Evolutionary conservation across 2,797 vertebrate genomes (phyloP).

Genomic region (Aphelocoma californica): DNA sequence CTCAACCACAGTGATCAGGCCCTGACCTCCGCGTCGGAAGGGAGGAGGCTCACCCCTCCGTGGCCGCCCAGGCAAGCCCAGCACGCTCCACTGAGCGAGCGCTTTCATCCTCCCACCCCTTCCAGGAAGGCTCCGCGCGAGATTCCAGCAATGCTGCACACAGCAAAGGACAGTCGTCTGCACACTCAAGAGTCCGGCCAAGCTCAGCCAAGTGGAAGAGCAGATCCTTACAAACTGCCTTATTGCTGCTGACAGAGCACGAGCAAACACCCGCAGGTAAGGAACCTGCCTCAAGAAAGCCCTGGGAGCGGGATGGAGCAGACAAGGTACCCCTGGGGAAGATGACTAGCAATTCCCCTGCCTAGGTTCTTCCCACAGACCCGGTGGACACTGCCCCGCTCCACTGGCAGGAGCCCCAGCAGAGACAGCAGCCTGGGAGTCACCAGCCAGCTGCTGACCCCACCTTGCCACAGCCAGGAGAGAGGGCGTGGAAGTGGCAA

Average conservation of each 20-base stretch:
- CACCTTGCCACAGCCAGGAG: neutral
- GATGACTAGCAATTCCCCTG: neutral
- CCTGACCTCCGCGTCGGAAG: neutral
- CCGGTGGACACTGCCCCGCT: rapidly evolving
- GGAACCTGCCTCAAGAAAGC: neutral
- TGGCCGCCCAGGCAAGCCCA: neutral
- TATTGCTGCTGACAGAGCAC: neutral
- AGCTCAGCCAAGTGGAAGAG: neutral
- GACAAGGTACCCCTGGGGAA: neutral
- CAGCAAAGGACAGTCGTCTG: rapidly evolving
- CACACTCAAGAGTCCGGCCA: neutral
- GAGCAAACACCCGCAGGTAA: neutral
- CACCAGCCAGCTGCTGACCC: rapidly evolving
- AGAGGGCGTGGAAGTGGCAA: neutral
- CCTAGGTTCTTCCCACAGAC: rapidly evolving
- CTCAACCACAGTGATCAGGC: neutral
- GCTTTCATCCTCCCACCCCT: conserved; percentile 1
- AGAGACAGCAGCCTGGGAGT: neutral
- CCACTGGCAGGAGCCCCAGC: neutral
- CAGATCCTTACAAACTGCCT: neutral
- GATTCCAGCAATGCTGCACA: neutral
- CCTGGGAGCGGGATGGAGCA: neutral
- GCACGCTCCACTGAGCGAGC: neutral
- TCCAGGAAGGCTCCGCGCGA: neutral
- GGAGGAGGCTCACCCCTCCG: neutral